Conservation (phyloP, 2,888 invertebrate species). For the Phortica okadai region DNA sequence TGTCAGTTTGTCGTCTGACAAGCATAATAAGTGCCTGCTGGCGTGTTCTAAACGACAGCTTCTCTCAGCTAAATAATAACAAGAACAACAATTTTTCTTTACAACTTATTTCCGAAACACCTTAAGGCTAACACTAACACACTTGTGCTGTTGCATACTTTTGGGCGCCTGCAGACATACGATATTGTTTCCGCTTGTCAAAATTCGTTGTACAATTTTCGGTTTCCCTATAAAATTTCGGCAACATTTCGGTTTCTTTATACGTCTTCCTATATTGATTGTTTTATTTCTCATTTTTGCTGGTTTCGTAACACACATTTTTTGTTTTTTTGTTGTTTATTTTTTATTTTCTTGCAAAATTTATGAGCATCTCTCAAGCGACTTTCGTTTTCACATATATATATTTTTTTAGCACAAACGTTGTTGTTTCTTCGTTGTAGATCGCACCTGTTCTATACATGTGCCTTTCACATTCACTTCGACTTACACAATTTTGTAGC, state of each 20-base stretch:
- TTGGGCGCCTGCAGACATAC: background rate
- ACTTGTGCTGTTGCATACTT: conserved; percentile 11
- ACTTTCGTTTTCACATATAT: background rate
- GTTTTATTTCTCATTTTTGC: conserved; percentile 1
- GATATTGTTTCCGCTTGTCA: conserved; percentile 29
- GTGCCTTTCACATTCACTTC: background rate
- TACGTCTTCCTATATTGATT: background rate
- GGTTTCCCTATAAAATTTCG: conserved; percentile 29
- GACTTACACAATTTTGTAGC: background rate
- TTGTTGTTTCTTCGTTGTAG: background rate
- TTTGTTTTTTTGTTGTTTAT: background rate
- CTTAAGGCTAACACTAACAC: background rate
- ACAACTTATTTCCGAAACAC: background rate
- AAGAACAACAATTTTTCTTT: background rate
- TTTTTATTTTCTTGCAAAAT: conserved; percentile 7
- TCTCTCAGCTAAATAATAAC: conserved; percentile 1
- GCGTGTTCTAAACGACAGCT: background rate
- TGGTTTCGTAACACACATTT: background rate
- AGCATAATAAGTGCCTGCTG: background rate
- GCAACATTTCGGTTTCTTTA: background rate
- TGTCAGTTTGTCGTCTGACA: conserved; percentile 9
- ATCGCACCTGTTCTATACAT: background rate
- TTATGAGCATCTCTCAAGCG: conserved; percentile 18
- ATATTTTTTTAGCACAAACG: background rate
- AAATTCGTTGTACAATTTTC: conserved; percentile 28